Evolutionary conservation across 2,113 vertebrate species (phyloP).

Genomic region (Hirundichthys speculiger): DNA sequence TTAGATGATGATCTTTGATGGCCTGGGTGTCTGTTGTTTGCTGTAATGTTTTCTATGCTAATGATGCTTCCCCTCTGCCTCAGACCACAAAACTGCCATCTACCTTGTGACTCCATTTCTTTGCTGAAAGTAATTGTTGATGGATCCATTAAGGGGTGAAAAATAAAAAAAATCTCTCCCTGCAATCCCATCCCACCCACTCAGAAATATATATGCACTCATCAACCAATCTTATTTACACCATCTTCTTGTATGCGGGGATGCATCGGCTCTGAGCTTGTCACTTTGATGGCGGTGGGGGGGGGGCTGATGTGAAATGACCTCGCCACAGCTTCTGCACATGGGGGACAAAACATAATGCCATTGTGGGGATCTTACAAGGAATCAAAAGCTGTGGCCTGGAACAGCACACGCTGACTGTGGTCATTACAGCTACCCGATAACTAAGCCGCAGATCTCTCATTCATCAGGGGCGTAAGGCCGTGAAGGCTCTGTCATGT

Average conservation of each 20-base stretch:
- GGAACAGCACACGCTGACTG: constrained; percentile 36
- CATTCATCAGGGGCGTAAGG: constrained; percentile 47
- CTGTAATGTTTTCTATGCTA: constrained; percentile 77
- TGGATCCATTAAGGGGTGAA: constrained; percentile 68
- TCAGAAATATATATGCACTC: constrained; percentile 55
- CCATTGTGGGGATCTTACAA: constrained; percentile 15
- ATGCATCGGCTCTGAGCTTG: constrained; percentile 66
- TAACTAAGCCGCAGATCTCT: constrained; percentile 33
- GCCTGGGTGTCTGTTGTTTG: constrained; percentile 64
- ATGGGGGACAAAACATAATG: constrained; percentile 27
- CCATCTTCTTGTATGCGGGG: constrained; percentile 16
- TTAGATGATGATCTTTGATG: constrained; percentile 78
- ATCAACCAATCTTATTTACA: constrained; percentile 68
- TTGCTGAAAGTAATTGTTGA: constrained; percentile 71
- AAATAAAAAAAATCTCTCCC: constrained; percentile 55
- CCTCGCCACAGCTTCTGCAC: constrained; percentile 66
- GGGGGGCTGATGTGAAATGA: constrained; percentile 59
- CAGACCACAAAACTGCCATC: constrained; percentile 58
- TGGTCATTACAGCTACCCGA: constrained; percentile 38
- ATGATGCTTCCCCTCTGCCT: constrained; percentile 72
- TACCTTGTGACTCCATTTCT: constrained; percentile 52
- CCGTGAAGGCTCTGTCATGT: constrained; percentile 34
- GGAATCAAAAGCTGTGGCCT: constrained; percentile 41
- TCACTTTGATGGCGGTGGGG: constrained; percentile 44
- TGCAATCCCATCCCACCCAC: constrained; percentile 39